Conservation (phyloP, 2,888 invertebrate species). For the Lithophane ornitopus region DNA sequence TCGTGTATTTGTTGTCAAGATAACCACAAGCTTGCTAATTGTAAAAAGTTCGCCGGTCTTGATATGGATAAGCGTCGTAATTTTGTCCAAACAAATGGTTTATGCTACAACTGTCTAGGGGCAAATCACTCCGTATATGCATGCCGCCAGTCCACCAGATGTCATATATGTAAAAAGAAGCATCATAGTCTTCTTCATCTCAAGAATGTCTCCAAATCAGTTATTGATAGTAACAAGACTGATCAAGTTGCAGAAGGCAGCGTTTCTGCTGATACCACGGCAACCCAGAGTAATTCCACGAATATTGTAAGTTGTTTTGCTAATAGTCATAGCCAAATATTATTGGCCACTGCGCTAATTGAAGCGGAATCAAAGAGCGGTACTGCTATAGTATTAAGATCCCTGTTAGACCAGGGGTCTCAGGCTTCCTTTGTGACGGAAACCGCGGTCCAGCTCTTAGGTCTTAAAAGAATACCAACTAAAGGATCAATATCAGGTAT, state of each 20-base stretch:
- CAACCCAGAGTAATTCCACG: constrained; percentile 9
- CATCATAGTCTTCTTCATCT: constrained; percentile 22
- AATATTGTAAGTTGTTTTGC: constrained; percentile 10
- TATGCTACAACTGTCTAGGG: constrained; percentile 20
- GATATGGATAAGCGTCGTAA: constrained; percentile 11
- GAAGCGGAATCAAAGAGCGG: constrained; percentile 16
- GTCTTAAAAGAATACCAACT: constrained; percentile 11
- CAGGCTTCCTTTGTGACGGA: constrained; percentile 12
- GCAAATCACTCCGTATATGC: constrained; percentile 8
- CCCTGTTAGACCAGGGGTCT: constrained; percentile 6
- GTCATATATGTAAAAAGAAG: constrained; percentile 9
- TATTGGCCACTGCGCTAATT: constrained; percentile 2
- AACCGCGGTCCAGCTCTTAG: constrained; percentile 3
- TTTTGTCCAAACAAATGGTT: constrained; percentile 25
- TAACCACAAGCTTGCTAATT: constrained; percentile 17
- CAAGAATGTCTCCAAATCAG: constrained; percentile 17
- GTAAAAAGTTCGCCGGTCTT: constrained; percentile 15
- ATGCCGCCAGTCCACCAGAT: constrained; percentile 7
- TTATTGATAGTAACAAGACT: not conserved
- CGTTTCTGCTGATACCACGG: not conserved
- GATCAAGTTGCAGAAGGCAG: constrained; percentile 8
- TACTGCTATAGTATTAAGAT: constrained; percentile 14
- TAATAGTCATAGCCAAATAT: constrained; percentile 9
- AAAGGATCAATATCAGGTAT: constrained; percentile 11
- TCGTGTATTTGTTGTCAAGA: constrained; percentile 7